Evolutionary conservation across 2,888 invertebrate genomes (phyloP).

Genomic region (Ophioninae sp.): DNA sequence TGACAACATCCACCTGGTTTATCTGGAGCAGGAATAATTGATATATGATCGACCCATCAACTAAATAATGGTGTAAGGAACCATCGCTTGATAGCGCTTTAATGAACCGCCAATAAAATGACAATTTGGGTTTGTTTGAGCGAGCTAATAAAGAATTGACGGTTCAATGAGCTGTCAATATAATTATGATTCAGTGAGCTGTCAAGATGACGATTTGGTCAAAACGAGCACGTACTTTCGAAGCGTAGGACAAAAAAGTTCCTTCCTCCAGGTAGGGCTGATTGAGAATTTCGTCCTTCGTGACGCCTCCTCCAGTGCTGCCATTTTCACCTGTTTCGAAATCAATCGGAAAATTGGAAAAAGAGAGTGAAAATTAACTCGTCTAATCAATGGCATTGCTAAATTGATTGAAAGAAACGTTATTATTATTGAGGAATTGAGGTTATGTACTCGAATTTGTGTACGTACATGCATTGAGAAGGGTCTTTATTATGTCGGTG

Average conservation of each 20-base stretch:
- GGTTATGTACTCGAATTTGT: slow-evolving; percentile 60
- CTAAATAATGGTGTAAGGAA: too few relatives aligned
- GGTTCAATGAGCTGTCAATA: too few relatives aligned
- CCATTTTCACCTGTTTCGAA: slow-evolving; percentile 77
- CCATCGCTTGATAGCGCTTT: too few relatives aligned
- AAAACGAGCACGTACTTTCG: slow-evolving; percentile 80
- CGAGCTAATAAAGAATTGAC: too few relatives aligned
- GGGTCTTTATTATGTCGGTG: slow-evolving; percentile 83
- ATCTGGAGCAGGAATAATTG: slow-evolving; percentile 74
- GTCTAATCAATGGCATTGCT: not conserved
- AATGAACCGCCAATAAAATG: too few relatives aligned
- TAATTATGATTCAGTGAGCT: not conserved
- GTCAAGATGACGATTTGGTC: not conserved
- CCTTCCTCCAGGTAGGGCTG: slow-evolving; percentile 82
- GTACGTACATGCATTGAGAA: slow-evolving; percentile 83
- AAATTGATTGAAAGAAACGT: not conserved
- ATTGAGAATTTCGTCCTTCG: slow-evolving; percentile 81
- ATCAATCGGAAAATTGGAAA: not conserved
- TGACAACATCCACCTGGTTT: slow-evolving; percentile 83
- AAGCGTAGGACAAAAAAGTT: slow-evolving; percentile 83
- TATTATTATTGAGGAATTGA: slow-evolving; percentile 46
- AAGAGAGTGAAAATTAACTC: not conserved
- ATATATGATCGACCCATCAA: not conserved
- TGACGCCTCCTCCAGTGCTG: slow-evolving; percentile 76
- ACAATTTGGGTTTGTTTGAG: too few relatives aligned